Percentiles rank a stretch among this genome's conserved stretches.
phyloP scores from a whole-genome alignment of 2,888 invertebrate species.

The Stenodema calcarata region DNA sequence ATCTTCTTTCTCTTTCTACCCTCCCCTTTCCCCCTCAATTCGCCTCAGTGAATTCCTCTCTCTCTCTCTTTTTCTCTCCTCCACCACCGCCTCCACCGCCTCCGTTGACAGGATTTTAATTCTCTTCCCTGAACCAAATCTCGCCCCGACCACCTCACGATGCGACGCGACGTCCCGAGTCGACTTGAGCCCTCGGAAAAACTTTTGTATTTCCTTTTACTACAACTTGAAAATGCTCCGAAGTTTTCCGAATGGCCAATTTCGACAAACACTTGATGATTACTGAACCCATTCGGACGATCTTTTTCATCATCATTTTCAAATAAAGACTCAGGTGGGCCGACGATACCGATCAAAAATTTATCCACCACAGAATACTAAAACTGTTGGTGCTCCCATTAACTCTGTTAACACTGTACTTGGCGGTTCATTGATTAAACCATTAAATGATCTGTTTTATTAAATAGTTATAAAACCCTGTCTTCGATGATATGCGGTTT shows the following conservation, averaged over 20 bases:
- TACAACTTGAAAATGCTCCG: neutral
- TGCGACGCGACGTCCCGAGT: neutral
- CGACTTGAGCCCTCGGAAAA: neutral
- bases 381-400: too few species aligned
- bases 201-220: neutral
- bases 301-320: neutral
- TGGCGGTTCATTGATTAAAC: too few species aligned
- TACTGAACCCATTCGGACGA: neutral
- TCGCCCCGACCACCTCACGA: neutral
- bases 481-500: too few species aligned
- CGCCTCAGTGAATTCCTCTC: neutral
- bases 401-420: too few species aligned
- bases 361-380: too few species aligned
- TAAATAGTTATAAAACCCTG: too few species aligned
- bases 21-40: neutral
- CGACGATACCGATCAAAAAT: too few species aligned
- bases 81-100: neutral
- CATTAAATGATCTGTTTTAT: too few species aligned
- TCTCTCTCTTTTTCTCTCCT: too few species aligned
- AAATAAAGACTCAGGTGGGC: too few species aligned
- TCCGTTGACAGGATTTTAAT: conserved; percentile 38
- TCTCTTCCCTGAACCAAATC: conserved; percentile 16
- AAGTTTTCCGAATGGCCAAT: neutral
- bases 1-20: conserved; percentile 19
- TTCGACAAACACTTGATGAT: neutral